A percentile compares a stretch with the other conserved stretches of the same genome.
Evolutionary conservation across 2,113 vertebrate species (phyloP).

Genomic region (Pachypanchax playfairii): DNA sequence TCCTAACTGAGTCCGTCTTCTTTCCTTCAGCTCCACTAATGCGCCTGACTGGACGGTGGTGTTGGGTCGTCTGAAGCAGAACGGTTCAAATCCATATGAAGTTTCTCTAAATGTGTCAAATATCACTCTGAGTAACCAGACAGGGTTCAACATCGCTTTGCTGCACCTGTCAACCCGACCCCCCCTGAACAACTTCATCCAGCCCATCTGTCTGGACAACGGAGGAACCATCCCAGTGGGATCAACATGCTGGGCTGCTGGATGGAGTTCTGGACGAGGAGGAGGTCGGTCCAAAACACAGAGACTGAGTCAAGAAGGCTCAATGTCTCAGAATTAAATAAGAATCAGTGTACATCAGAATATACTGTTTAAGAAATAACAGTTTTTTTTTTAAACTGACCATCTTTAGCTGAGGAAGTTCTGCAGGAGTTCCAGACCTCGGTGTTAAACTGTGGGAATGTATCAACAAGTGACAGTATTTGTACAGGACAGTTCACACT

Average conservation of each 20-base stretch:
- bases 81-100: constrained; percentile 29
- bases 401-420: constrained; percentile 28
- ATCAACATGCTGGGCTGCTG: constrained; percentile 77
- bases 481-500: constrained; percentile 47
- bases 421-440: constrained; percentile 58
- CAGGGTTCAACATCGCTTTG: constrained; percentile 79
- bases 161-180: constrained; percentile 59
- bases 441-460: constrained; percentile 34
- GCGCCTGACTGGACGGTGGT: constrained; percentile 16
- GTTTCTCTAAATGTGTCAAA: not conserved
- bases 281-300: constrained; percentile 56
- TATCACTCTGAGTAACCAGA: constrained; percentile 44
- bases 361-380: no score
- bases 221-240: constrained; percentile 67
- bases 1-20: not conserved
- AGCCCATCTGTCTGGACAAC: constrained; percentile 82
- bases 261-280: constrained; percentile 73
- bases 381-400: not conserved
- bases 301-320: not conserved
- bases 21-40: constrained; percentile 10
- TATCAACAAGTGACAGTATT: constrained; percentile 17
- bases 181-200: constrained; percentile 70
- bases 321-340: no score
- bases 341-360: no score
- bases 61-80: constrained; percentile 53